Evolutionary conservation across 2,797 vertebrate species (phyloP).

Genomic region (Euthynnus affinis): DNA sequence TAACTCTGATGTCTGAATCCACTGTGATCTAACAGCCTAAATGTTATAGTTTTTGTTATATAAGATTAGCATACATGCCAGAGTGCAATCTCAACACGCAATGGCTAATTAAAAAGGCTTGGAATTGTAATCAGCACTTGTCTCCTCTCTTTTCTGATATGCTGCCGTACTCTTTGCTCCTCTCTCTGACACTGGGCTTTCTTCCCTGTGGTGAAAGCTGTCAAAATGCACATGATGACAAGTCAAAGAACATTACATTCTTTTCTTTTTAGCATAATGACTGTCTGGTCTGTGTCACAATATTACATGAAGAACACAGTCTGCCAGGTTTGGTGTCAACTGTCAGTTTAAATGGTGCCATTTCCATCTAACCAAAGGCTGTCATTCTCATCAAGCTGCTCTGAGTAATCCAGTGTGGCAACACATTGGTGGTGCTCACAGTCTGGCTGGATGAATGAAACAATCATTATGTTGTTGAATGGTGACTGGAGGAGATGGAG

Average conservation of each 20-base stretch:
- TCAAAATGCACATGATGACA: background rate
- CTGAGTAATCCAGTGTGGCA: too few species aligned
- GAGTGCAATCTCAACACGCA: too few species aligned
- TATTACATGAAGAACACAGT: background rate
- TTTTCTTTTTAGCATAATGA: too few species aligned
- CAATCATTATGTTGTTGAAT: background rate
- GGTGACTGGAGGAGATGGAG: background rate
- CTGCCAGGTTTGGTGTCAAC: background rate
- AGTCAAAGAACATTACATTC: background rate
- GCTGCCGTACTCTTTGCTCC: too few species aligned
- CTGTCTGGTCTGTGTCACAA: background rate
- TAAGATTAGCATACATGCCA: too few species aligned
- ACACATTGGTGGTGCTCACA: background rate
- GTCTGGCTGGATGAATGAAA: background rate
- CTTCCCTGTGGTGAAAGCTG: background rate
- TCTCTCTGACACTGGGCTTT: background rate
- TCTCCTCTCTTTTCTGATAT: background rate
- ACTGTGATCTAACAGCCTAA: too few species aligned
- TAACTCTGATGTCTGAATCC: too few species aligned
- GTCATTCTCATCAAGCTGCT: background rate
- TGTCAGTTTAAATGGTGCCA: background rate
- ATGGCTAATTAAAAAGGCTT: too few species aligned
- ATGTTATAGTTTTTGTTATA: too few species aligned
- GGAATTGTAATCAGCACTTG: too few species aligned
- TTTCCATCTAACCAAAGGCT: background rate